Base-by-base conservation (phyloP, 2,113 vertebrate species). In the Carlito syrichta region DNA sequence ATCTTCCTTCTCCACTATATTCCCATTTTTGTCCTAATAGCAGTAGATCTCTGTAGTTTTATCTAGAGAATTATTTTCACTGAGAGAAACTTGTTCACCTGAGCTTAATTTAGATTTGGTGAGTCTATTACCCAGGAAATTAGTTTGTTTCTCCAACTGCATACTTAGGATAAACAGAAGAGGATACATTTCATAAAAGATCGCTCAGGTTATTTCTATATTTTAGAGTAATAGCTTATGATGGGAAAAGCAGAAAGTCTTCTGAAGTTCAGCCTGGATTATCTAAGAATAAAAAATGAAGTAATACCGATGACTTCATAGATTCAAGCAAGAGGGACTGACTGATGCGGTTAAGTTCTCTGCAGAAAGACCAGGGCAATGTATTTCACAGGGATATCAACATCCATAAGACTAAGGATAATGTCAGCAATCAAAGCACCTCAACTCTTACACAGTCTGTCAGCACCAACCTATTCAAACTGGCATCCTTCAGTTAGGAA, bases 201-300 rank as follows among this genome's bases (percentile, higher is more conserved):
- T 86, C 79, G 79, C 74, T 62, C 74, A 62, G 54, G 60, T 93
- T 83, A 78, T 88, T 95, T 93, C 81, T 77, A 35, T 84, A 77
- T 95, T 96, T 96, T 81, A 82, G 60, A 96, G 66, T 71, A 86
- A 89, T 93, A 95, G 91, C 58, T 92, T 79, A 13, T 78, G 74
- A 97, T 84, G 84, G 20, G 71, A 58, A 96, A 97, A 96, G 45
- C 69, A 95, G 93, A 96, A 89, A 85, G 17, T 20, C 58, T 91
- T 94, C 93, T 97, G 32, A 94, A 93, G 91, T 95, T 90, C 84
- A 88, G 62, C 63, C 50, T 90, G 95, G 89, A 89, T 97, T 95
- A 96, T 84, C 52, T 73, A 91, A 94, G 81, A 96, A 96, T 97
- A 95, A 96, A 97, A 97, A 95, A 45, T 94, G 91, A 88, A 86